Base-by-base conservation (phyloP, 2,888 invertebrate genomes). In the Endotricha flammealis region DNA sequence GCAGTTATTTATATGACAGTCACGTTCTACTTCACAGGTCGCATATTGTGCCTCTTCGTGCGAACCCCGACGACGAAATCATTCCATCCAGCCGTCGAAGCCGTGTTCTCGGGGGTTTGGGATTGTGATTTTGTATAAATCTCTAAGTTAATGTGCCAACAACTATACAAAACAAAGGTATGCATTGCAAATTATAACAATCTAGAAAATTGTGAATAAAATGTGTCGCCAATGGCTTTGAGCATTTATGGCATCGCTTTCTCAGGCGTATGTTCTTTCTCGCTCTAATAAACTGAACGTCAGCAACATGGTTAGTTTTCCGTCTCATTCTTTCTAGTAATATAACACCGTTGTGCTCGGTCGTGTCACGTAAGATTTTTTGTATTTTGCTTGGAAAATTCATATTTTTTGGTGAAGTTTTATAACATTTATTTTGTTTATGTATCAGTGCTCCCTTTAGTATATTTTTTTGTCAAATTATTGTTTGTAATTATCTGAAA, bases 51-150 rank as follows among this genome's bases (percentile, higher is more conserved):
- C 69, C 70, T 74, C 76, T 78, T 74, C 79, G 79, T 85, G 85
- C 66, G 75, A 74, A 74, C 73, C 73, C 72, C 83, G 82, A 80
- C 83, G 85, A 82, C 82, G 77, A 86, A 85, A 82, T 83, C 82
- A 85, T 86, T 86, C 85, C 85, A 86, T 85, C 85, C 85, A 85
- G 85, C 82, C 85, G 83, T 86, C 82, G 85, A 81, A 82, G 85
- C 81, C 76, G 82, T 76, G 77, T 83, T 83, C 81, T 83, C 75
- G 78, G 82, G 82, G 85, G 83, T 78, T 82, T 82, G 74, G 78
- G 72, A 80, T 79, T 75, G 80, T 77, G 80, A 78, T 81, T 78
- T 76, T 79, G 64, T 70, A 73, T 71, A 75, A 79, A 79, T 74
- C 68, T 74, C 68, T 64, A 69, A 77, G 76, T 75, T 69, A 67